Base-by-base conservation (phyloP, 2,113 vertebrate species). In the Aptenodytes patagonicus region DNA sequence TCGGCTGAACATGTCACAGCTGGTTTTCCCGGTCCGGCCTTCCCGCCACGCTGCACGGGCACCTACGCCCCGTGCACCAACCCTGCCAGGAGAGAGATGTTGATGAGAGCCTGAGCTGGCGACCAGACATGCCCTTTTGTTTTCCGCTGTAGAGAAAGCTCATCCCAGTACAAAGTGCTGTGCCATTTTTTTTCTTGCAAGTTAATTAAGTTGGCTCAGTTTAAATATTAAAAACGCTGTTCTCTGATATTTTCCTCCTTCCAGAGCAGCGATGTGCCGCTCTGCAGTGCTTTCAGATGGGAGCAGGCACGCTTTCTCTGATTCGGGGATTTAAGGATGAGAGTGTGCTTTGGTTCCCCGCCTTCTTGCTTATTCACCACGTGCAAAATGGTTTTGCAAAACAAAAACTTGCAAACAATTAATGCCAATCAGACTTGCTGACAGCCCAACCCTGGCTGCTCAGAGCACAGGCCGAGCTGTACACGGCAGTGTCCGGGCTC, bases 401-500 rank as follows among this genome's bases (percentile, higher is more conserved):
- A 36, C 88, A 69, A 88, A 90, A 11, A 13, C 42, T 68, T 25
- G 36, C 11, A 15, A 58, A 46, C 55, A 77, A 77, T 82, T 52
- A 40, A 44, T 44, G 91, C 69, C 81, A 52, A 8, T 93, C 89
- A 61, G 81, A 14, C 3, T 16, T 11, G 16, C 69, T 61, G 91
- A 57, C 73, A 86, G 60, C 86, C 6, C 44, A 22, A 3, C 20
- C 40, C 47, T 0, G 3, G 32, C 64, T 68, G 47, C 68, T 81
- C 0, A 0, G 78, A 68, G 78, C 65, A 7, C 0, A 11, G 70
- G 51, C 69, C 75, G 90, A 55, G 75, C 52, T 7, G 42, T 15
- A 20, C 9, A 1, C 0, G 4, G 49, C 46, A 11, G 25, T 1
- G 2, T 10, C 66, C 0, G 1, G 15, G 55, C 61, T 83, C 44